phyloP scores from a whole-genome alignment of 1,140 invertebrate species.

The Scylla paramamosain region DNA sequence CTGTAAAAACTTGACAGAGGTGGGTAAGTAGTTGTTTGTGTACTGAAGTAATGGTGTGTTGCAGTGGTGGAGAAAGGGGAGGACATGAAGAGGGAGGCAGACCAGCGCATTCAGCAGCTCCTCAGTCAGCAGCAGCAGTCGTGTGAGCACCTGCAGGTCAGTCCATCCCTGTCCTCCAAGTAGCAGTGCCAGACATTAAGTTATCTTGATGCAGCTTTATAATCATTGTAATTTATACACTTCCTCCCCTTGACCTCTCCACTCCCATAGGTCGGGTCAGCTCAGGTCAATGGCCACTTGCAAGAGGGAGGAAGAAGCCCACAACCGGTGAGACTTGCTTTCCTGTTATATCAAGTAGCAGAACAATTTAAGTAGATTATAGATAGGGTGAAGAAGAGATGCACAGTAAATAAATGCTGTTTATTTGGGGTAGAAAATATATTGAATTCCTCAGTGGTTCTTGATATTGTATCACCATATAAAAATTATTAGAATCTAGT shows the following conservation, averaged over 20 bases:
- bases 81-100: constrained; percentile 58
- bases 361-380: too few relatives aligned
- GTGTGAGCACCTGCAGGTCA: not conserved
- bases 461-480: too few relatives aligned
- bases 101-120: constrained; percentile 56
- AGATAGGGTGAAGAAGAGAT: too few relatives aligned
- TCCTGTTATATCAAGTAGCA: too few relatives aligned
- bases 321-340: not conserved
- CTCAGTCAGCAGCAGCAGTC: constrained; percentile 26
- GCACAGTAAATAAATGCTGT: too few relatives aligned
- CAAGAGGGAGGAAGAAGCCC: not conserved
- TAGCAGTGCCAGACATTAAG: not conserved
- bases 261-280: not conserved
- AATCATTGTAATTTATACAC: too few relatives aligned
- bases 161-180: not conserved
- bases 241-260: not conserved
- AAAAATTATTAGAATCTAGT: too few relatives aligned
- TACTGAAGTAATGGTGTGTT: not conserved
- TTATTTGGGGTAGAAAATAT: too few relatives aligned
- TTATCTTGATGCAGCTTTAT: too few relatives aligned
- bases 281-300: constrained; percentile 9
- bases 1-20: too few relatives aligned
- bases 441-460: too few relatives aligned
- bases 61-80: constrained; percentile 60
- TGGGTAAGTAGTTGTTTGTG: too few relatives aligned